A percentile compares a stretch with the other conserved stretches of the same genome.
Evolutionary conservation across 2,888 invertebrate genomes (phyloP).

Genomic region (Liopterus haemorrhoidalis): DNA sequence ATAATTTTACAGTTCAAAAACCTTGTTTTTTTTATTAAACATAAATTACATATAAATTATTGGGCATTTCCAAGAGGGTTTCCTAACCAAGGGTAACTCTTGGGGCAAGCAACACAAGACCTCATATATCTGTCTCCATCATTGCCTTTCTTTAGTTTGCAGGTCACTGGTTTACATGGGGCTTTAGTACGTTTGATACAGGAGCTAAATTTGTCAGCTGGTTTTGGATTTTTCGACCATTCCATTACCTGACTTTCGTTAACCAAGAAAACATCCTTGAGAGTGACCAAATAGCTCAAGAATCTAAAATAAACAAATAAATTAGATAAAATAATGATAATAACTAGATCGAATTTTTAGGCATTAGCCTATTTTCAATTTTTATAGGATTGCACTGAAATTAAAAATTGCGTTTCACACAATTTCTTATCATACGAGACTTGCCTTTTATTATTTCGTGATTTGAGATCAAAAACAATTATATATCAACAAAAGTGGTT

Average conservation of each 20-base stretch:
- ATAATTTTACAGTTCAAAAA: too few species aligned
- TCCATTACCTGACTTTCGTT: slow-evolving; percentile 43
- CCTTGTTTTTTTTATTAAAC: slow-evolving; percentile 3
- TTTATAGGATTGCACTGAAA: too few species aligned
- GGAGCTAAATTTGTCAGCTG: slow-evolving; percentile 32
- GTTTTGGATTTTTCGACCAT: slow-evolving; percentile 45
- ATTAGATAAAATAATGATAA: too few species aligned
- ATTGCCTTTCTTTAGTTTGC: slow-evolving; percentile 32
- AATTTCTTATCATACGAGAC: too few species aligned
- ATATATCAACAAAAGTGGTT: neutral
- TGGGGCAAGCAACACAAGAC: slow-evolving; percentile 45
- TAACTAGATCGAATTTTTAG: too few species aligned
- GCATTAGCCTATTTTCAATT: too few species aligned
- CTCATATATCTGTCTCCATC: slow-evolving; percentile 41
- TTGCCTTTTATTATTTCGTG: neutral
- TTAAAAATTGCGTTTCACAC: too few species aligned
- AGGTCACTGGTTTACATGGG: slow-evolving; percentile 33
- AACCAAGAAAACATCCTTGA: slow-evolving; percentile 45
- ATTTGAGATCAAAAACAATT: neutral
- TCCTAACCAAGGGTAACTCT: slow-evolving; percentile 45
- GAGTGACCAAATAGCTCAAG: slow-evolving; percentile 38
- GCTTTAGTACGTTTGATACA: slow-evolving; percentile 28
- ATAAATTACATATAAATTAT: slow-evolving; percentile 13
- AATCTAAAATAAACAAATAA: slow-evolving; percentile 36
- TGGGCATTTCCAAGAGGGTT: slow-evolving; percentile 43